A percentile compares a stretch with the other conserved stretches of the same genome.
These are phyloP conservation scores for Tringa solitaria DNA, from an alignment of 2,113 vertebrate species.

Conservation along the genomic window DNA sequence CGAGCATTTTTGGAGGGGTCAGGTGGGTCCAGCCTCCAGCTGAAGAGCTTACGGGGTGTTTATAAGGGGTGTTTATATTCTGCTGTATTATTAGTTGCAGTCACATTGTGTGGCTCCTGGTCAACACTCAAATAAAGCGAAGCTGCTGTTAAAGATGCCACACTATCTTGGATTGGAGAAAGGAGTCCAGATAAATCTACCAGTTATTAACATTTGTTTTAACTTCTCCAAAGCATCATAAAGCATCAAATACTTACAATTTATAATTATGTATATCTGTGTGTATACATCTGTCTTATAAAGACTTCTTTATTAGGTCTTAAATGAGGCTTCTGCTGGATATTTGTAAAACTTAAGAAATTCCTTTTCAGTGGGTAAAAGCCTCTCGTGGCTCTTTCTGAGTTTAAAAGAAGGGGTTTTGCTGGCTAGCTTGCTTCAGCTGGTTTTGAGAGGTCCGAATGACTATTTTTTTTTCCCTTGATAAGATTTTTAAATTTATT, in stretches of 20 bases:
- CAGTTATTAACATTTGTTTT: not conserved
- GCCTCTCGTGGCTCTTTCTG: not conserved
- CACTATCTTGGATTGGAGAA: not conserved
- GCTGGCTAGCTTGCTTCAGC: not conserved
- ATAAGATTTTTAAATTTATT: not conserved
- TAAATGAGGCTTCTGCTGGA: not conserved
- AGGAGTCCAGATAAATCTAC: not conserved
- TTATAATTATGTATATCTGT: not conserved
- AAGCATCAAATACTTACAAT: not conserved
- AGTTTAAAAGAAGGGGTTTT: not conserved
- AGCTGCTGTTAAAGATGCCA: not conserved
- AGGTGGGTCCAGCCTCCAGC: not conserved
- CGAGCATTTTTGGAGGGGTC: not conserved
- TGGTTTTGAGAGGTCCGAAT: not conserved
- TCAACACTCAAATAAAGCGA: not conserved
- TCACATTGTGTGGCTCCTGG: not conserved
- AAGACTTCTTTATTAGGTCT: not conserved
- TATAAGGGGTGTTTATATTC: not conserved
- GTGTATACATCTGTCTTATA: not conserved
- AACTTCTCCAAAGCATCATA: not conserved
- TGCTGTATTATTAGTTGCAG: not conserved
- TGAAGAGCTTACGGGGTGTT: not conserved
- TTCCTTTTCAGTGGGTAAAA: not conserved
- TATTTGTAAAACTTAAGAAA: not conserved
- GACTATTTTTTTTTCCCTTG: not conserved